These are phyloP conservation scores for Drosophila acutilabella DNA, from an alignment of 2,888 invertebrate genomes.

Conservation along the genomic window DNA sequence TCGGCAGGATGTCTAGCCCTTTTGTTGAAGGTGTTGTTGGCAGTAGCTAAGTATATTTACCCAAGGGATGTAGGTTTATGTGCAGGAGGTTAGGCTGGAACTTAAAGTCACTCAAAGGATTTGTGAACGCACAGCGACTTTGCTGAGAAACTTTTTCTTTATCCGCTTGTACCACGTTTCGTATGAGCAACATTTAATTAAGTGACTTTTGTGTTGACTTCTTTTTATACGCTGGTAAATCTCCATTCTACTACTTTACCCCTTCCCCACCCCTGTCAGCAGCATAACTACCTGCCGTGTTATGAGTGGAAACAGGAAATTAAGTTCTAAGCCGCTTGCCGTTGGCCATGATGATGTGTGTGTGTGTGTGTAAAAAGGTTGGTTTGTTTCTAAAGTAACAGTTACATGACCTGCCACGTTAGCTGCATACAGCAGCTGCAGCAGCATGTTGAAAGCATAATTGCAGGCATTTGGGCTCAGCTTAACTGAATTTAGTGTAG, in stretches of 20 bases:
- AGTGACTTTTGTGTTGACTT: constrained; percentile 58
- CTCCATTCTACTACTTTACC: constrained; percentile 3
- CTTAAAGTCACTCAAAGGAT: constrained; percentile 70
- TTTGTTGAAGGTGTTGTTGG: constrained; percentile 51
- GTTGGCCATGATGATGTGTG: neutral
- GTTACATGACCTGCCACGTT: constrained; percentile 39
- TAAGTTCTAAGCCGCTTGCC: constrained; percentile 61
- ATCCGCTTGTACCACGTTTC: constrained; percentile 35
- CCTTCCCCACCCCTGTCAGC: constrained; percentile 1
- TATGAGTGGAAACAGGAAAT: constrained; percentile 69
- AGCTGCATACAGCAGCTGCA: constrained; percentile 33
- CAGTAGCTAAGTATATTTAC: constrained; percentile 56
- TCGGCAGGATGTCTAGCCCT: constrained; percentile 36
- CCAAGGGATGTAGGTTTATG: constrained; percentile 23
- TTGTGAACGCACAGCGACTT: constrained; percentile 38
- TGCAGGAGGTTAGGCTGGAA: neutral
- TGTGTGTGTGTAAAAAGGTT: neutral
- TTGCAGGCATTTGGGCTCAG: constrained; percentile 62
- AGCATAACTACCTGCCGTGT: constrained; percentile 37
- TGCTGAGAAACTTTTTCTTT: constrained; percentile 14
- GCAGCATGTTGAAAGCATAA: constrained; percentile 54
- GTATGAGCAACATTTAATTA: constrained; percentile 73
- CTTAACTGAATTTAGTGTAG: constrained; percentile 56
- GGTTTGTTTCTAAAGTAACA: constrained; percentile 19
- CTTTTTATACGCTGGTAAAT: constrained; percentile 1